Evolutionary conservation across 2,113 vertebrate genomes (phyloP), one percentile per base, ranked within the genome.

Genomic region (Oreocharis arfaki): DNA sequence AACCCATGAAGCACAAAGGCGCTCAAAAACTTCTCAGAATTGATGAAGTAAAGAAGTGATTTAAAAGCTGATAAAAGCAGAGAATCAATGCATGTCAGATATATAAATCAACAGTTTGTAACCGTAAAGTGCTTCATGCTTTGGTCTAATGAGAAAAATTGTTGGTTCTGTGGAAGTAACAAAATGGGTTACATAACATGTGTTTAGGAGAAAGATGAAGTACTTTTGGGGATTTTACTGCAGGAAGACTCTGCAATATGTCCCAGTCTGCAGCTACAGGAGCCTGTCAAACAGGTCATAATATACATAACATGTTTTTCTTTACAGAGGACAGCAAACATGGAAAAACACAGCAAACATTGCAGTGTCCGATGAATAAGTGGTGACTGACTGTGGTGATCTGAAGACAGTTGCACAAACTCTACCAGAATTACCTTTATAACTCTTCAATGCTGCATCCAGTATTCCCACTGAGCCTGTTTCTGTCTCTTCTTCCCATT

Each of bases 281-380:
- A 74, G 16, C 47, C 46, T 89, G 9, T 28, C 59, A 78, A 67
- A 56, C 5, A 35, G 5, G 57, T 35, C 8, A 16, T 24, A 57
- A 33, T 23, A 30, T 22, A 16, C 3, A 39, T 35, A 63, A 41
- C 10, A 7, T 18, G 2, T 18, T 47, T 78, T 65, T 53, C 27
- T 73, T 68, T 46, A 33, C 4, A 50, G 23, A 61, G 16, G 17
- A 37, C 33, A 75, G 2, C 3, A 88, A 74, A 53, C 11, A 47
- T 12, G 9, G 19, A 18, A 55, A 91, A 93, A 73, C 7, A 20
- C 12, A 83, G 18, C 35, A 87, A 78, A 56, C 20, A 1, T 24
- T 47, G 18, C 6, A 64, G 10, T 0, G 4, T 6, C 26, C 13
- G 55, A 3, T 3, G 6, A 69, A 3, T 15, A 67, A 7, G 4